Percentiles rank a stretch among this genome's conserved stretches.
Conservation (phyloP, 2,113 vertebrate species). For the Ondatra zibethicus region DNA sequence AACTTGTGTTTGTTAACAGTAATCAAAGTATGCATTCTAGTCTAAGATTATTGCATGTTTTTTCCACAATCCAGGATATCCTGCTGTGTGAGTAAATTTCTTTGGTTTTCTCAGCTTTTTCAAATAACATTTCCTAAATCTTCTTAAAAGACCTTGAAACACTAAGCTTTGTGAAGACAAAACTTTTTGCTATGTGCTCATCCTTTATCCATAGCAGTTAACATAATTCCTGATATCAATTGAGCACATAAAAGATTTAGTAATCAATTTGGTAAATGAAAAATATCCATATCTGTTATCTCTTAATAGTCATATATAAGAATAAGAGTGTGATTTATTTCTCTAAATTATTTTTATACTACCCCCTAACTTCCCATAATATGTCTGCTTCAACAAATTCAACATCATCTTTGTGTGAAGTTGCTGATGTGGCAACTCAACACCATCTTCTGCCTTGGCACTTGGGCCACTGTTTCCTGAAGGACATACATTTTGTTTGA, state of each 20-base stretch:
- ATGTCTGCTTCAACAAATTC: neutral
- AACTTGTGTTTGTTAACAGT: neutral
- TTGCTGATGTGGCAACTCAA: neutral
- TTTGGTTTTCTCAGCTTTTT: neutral
- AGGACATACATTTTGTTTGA: neutral
- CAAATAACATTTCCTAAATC: neutral
- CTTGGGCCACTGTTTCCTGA: neutral
- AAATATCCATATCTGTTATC: neutral
- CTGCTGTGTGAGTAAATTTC: neutral
- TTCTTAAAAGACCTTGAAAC: no score
- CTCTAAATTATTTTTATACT: neutral
- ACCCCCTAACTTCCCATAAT: neutral
- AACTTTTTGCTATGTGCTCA: neutral
- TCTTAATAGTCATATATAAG: neutral
- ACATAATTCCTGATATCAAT: neutral
- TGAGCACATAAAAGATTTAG: neutral
- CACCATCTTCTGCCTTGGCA: neutral
- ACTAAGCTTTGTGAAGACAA: neutral
- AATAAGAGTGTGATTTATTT: neutral
- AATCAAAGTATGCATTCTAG: neutral
- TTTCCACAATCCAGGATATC: neutral
- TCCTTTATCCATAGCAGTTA: neutral
- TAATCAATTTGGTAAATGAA: neutral
- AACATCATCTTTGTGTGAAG: neutral
- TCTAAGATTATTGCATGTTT: neutral